Evolutionary conservation across 2,113 vertebrate genomes (phyloP).

Genomic region (Tetrax tetrax): DNA sequence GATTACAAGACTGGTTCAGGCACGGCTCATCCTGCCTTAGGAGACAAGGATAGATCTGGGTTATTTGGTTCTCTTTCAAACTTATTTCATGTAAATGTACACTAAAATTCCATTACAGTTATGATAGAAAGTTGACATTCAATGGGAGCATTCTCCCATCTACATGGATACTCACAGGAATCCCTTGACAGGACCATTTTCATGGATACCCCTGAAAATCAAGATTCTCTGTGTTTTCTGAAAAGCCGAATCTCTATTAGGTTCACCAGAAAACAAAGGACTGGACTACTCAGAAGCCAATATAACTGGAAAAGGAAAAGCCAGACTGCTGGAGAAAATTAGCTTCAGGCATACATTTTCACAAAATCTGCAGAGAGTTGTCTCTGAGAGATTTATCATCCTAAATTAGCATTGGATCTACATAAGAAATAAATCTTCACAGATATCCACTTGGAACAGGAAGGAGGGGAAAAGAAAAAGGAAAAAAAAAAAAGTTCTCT

Average conservation of each 20-base stretch:
- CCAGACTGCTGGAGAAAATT: slow-evolving; percentile 22
- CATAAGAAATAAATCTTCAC: slow-evolving; percentile 38
- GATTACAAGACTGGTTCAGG: neutral
- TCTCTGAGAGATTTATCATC: slow-evolving; percentile 30
- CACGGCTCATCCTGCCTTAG: neutral
- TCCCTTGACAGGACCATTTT: neutral
- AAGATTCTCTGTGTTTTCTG: neutral
- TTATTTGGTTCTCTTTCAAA: neutral
- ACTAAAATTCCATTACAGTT: neutral
- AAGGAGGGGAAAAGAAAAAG: neutral
- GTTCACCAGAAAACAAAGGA: slow-evolving; percentile 1
- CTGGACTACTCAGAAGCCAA: slow-evolving; percentile 7
- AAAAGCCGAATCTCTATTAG: neutral
- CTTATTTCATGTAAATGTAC: neutral
- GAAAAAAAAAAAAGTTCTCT: neutral
- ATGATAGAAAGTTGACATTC: neutral
- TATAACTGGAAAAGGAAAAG: slow-evolving; percentile 22
- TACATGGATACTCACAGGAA: neutral
- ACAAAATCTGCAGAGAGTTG: slow-evolving; percentile 2
- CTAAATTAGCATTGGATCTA: slow-evolving; percentile 22
- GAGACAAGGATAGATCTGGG: neutral
- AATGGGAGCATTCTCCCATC: neutral
- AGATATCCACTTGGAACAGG: neutral
- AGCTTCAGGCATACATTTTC: slow-evolving; percentile 37
- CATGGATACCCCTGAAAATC: neutral